Conservation (phyloP, 2,888 invertebrate species). For the Pocota personata region DNA sequence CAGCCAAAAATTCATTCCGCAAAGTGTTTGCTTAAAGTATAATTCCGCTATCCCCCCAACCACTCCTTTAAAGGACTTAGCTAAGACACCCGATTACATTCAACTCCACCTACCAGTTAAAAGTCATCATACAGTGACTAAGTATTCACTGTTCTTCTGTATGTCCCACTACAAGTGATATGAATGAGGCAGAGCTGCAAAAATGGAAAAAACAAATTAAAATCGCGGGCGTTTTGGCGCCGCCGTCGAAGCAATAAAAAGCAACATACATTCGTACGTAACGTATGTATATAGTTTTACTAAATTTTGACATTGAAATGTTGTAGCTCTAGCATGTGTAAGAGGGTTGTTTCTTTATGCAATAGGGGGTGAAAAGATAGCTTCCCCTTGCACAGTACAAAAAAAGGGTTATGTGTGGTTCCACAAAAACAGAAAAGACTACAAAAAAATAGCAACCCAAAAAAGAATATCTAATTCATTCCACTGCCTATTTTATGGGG, state of each 20-base stretch:
- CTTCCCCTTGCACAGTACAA: constrained; percentile 19
- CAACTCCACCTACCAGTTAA: background rate
- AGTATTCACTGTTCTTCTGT: constrained; percentile 3
- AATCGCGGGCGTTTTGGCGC: constrained; percentile 26
- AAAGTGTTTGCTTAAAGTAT: constrained; percentile 41
- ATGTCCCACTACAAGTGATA: constrained; percentile 1
- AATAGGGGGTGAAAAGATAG: background rate
- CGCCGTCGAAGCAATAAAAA: constrained; percentile 34
- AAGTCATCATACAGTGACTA: constrained; percentile 33
- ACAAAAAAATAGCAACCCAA: background rate
- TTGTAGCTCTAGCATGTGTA: background rate
- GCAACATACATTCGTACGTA: too few species aligned
- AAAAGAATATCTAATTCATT: constrained; percentile 14
- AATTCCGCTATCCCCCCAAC: background rate
- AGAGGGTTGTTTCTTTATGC: background rate
- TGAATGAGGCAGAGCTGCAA: constrained; percentile 1
- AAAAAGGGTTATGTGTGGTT: constrained; percentile 20
- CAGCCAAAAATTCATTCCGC: constrained; percentile 40
- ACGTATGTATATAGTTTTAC: constrained; percentile 29
- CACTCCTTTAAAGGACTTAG: constrained; percentile 16
- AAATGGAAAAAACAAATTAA: background rate
- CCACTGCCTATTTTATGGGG: constrained; percentile 6
- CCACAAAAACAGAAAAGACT: background rate
- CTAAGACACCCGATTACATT: constrained; percentile 22
- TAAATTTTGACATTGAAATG: constrained; percentile 44